Conservation (phyloP, 1,140 invertebrate genomes). For the Gyrodactylus salaris region DNA sequence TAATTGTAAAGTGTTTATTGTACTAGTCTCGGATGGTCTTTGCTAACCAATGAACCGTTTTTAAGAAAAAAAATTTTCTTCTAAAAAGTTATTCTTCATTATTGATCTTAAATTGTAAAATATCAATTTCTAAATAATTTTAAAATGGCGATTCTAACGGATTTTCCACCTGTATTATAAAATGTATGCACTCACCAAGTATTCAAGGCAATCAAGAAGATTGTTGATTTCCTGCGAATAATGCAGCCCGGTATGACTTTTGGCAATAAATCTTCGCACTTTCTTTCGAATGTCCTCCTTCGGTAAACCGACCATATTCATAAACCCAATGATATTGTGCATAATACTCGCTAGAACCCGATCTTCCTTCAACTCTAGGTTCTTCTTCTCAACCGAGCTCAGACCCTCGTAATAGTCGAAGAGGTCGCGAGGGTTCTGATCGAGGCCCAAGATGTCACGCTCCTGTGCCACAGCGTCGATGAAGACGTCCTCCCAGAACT, state of each 20-base stretch:
- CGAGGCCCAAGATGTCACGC: constrained; percentile 93
- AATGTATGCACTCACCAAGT: constrained; percentile 34
- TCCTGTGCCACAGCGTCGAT: constrained; percentile 92
- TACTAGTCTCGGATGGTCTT: too few relatives aligned
- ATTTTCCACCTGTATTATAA: background rate
- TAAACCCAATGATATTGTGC: constrained; percentile 80
- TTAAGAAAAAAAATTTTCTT: too few relatives aligned
- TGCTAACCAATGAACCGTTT: too few relatives aligned
- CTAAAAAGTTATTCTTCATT: too few relatives aligned
- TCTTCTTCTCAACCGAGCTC: constrained; percentile 62
- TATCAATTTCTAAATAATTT: too few relatives aligned
- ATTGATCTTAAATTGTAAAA: too few relatives aligned
- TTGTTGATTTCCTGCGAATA: constrained; percentile 90
- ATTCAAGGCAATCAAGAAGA: constrained; percentile 62
- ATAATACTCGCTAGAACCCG: constrained; percentile 62
- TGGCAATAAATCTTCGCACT: constrained; percentile 55
- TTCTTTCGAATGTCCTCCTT: constrained; percentile 56
- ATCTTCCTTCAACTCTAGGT: constrained; percentile 88
- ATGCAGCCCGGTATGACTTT: constrained; percentile 81
- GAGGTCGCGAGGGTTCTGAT: constrained; percentile 41
- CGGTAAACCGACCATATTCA: constrained; percentile 62
- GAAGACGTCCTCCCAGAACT: constrained; percentile 97
- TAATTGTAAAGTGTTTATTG: too few relatives aligned
- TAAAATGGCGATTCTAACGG: background rate
- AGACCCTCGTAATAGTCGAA: constrained; percentile 42